A percentile compares a stretch with the other conserved stretches of the same genome.
Evolutionary conservation across 2,113 vertebrate species (phyloP).

Genomic region (Chauna torquata): DNA sequence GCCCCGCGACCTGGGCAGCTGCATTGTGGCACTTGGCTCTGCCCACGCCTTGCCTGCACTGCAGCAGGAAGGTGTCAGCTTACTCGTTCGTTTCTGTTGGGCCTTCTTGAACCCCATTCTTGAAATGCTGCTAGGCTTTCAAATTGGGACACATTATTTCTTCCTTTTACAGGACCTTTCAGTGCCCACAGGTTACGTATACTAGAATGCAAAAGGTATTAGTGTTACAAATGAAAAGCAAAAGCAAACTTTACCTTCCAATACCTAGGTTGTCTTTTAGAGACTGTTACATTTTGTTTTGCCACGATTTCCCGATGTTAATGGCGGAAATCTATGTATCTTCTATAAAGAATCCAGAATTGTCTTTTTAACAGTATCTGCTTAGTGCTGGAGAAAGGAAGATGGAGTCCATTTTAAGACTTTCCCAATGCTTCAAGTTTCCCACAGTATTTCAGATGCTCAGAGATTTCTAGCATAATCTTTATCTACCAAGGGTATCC

Average conservation of each 20-base stretch:
- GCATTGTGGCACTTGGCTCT: fast-evolving
- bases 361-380: neutral
- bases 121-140: neutral
- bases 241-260: neutral
- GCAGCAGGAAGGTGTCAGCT: neutral
- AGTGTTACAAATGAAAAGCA: neutral
- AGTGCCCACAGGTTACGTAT: neutral
- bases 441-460: neutral
- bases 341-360: neutral
- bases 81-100: neutral
- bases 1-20: fast-evolving
- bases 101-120: neutral
- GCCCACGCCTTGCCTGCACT: neutral
- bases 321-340: neutral
- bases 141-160: neutral
- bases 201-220: neutral
- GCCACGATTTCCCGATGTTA: neutral
- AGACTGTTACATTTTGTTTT: neutral
- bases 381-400: neutral
- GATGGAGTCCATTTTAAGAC: neutral
- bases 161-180: neutral
- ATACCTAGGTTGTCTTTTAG: neutral
- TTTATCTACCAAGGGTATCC: neutral
- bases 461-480: neutral
- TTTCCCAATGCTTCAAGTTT: neutral